Base-by-base conservation (phyloP, 1,140 invertebrate genomes). In the Heterodera schachtii region DNA sequence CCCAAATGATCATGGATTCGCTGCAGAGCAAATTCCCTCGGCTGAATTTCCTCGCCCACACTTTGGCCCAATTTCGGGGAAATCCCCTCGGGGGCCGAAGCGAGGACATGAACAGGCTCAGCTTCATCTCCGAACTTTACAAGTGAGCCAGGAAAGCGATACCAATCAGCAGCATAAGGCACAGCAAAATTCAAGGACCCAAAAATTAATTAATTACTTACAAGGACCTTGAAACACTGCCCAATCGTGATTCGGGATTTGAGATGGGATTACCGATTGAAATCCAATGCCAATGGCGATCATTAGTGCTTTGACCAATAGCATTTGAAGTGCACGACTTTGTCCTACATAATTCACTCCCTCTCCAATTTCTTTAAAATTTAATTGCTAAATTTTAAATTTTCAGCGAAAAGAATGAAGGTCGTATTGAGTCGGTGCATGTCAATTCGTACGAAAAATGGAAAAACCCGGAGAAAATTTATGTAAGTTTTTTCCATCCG, bases 401-500 rank as follows among this genome's bases (percentile, higher is more conserved):
- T 89, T 90, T 70, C 87, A 96, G 95, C 81, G 94, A 95, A 93
- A 92, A 94, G 74, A 94, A 94, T 19, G 97, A 98, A 91, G 97
- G 96, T 13, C 93, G 94, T 46, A 93, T 99, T 73, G 93, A 93
- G n/a, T 93, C 92, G 78, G 94, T 97, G 3, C 93, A 94, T 90
- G 94, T 98, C 11, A 93, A 94, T 73, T 94, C 94, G 74, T 97
- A 93, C 90, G 94, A 97, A 91, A 99, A 99, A 90, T 93, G 95
- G 83, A 97, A 97, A 90, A 95, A 95, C 90, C 96, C 96, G 43
- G 96, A 98, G 69, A 98, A 98, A 91, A 96, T 97, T 92, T 99
- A 99, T 91, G 95, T 92, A 88, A 90, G 91, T 5, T 71, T 21
- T 84, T 3, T 47, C 44, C 16, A 73, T 52, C 67, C 52, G 43